These are phyloP conservation scores for Lochmaea capreae DNA, from an alignment of 2,888 invertebrate species.

Conservation along the genomic window DNA sequence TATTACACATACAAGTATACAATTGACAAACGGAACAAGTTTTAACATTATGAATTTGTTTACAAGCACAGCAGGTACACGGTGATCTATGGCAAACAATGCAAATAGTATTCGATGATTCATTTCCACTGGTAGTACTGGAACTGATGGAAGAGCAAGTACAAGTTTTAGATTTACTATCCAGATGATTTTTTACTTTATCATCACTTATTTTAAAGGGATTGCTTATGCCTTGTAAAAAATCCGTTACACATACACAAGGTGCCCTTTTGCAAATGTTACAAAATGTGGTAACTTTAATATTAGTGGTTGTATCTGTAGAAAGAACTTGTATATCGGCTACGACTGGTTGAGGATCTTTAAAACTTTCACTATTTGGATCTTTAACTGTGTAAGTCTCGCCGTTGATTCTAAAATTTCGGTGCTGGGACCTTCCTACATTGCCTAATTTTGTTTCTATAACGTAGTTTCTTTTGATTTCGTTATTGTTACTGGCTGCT, in stretches of 20 bases:
- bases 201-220: constrained; percentile 3
- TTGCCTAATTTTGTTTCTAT: constrained; percentile 51
- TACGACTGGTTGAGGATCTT: constrained; percentile 28
- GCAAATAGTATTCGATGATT: constrained; percentile 17
- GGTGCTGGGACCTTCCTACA: constrained; percentile 19
- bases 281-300: constrained; percentile 51
- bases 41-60: constrained; percentile 17
- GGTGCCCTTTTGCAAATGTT: constrained; percentile 39
- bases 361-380: constrained; percentile 9
- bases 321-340: constrained; percentile 52
- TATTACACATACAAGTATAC: constrained; percentile 23
- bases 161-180: neutral
- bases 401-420: constrained; percentile 45
- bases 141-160: constrained; percentile 1
- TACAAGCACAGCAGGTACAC: constrained; percentile 26
- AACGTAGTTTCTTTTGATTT: constrained; percentile 49
- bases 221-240: constrained; percentile 10
- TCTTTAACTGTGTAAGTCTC: constrained; percentile 45
- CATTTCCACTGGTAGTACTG: neutral
- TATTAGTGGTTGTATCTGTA: constrained; percentile 50
- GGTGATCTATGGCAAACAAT: constrained; percentile 7
- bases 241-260: constrained; percentile 41
- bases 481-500: constrained; percentile 7
- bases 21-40: constrained; percentile 21
- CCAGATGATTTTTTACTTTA: neutral